Percentiles rank a stretch among this genome's conserved stretches.
These are phyloP conservation scores for Protobothrops flavoviridis DNA, from an alignment of 2,113 vertebrate genomes.

Conservation along the genomic window DNA sequence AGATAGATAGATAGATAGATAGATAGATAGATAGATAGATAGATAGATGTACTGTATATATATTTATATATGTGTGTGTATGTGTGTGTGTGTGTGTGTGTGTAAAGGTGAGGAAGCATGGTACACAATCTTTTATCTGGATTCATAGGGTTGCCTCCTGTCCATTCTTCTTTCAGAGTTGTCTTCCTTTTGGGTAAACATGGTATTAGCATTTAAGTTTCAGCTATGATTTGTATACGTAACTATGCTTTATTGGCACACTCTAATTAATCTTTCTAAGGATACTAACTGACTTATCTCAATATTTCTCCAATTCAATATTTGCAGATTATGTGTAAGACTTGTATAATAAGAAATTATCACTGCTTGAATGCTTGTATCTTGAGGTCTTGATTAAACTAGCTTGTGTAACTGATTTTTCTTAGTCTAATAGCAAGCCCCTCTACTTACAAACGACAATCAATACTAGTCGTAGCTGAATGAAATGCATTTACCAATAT, in stretches of 20 bases:
- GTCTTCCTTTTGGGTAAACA: neutral
- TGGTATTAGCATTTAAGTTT: neutral
- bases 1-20: too few species aligned
- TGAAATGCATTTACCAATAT: neutral
- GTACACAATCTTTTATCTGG: neutral
- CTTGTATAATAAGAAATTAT: neutral
- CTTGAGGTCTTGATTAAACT: neutral
- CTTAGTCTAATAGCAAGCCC: constrained; percentile 53
- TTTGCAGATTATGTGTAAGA: accelerated
- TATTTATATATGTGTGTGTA: too few species aligned
- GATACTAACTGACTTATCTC: constrained; percentile 20
- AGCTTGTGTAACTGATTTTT: constrained; percentile 12
- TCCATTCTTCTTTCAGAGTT: neutral
- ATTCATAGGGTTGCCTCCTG: neutral
- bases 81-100: too few species aligned
- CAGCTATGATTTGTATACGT: neutral
- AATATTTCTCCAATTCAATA: constrained; percentile 3
- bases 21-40: too few species aligned
- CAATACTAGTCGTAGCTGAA: neutral
- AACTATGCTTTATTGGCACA: constrained; percentile 35
- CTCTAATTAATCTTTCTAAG: constrained; percentile 3
- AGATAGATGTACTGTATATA: too few species aligned
- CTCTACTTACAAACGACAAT: constrained; percentile 33
- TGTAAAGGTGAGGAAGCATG: neutral
- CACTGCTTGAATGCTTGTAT: constrained; percentile 42